Evolutionary conservation across 1,140 invertebrate species (phyloP).

Genomic region (Hetaerina americana): DNA sequence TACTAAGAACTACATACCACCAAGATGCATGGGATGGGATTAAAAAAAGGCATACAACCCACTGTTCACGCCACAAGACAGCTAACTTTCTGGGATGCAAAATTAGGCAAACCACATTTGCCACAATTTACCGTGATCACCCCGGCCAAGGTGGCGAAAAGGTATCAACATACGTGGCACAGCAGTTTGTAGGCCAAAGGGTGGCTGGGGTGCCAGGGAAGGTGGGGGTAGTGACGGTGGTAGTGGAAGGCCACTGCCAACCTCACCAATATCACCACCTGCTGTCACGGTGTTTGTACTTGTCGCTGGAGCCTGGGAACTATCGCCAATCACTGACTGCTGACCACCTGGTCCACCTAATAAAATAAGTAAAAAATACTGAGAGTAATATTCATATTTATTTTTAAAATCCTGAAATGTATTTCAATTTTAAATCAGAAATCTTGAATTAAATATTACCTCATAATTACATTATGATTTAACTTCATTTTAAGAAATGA

Average conservation of each 20-base stretch:
- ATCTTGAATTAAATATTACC: no score
- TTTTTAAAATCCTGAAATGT: no score
- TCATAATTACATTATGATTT: no score
- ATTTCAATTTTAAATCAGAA: no score
- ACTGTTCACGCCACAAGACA: not conserved
- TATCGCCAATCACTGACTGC: not conserved
- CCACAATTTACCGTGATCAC: not conserved
- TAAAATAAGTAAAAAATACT: not conserved
- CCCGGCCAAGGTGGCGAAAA: not conserved
- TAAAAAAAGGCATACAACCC: not conserved
- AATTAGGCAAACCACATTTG: not conserved
- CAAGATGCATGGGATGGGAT: not conserved
- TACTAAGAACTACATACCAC: no score
- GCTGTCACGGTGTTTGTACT: not conserved
- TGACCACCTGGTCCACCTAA: not conserved
- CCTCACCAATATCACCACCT: not conserved
- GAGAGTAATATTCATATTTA: no score
- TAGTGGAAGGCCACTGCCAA: not conserved
- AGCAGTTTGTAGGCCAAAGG: not conserved
- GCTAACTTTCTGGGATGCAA: not conserved
- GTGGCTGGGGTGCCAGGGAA: not conserved
- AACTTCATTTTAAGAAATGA: no score
- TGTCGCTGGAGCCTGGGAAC: not conserved
- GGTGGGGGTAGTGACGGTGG: not conserved
- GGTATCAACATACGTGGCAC: not conserved